A percentile compares a stretch with the other conserved stretches of the same genome.
These are phyloP conservation scores for Chloebia gouldiae DNA, from an alignment of 2,113 vertebrate genomes.

Conservation along the genomic window DNA sequence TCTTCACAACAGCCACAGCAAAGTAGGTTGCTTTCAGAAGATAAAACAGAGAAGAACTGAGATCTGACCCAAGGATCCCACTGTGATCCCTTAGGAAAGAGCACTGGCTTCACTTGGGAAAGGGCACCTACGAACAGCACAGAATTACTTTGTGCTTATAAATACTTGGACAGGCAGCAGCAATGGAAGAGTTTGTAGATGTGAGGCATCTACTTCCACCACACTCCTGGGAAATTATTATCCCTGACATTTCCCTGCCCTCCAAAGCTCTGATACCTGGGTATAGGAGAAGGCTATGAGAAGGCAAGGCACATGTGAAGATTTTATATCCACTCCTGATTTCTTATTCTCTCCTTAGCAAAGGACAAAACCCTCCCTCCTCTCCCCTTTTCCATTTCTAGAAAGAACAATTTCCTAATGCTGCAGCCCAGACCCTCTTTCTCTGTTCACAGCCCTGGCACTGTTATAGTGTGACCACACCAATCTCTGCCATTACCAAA, in stretches of 20 bases:
- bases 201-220: not conserved
- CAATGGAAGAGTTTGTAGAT: not conserved
- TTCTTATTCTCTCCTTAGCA: not conserved
- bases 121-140: not conserved
- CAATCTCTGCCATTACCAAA: not conserved
- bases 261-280: not conserved
- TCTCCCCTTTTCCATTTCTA: not conserved
- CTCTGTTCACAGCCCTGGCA: not conserved
- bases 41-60: not conserved
- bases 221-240: not conserved
- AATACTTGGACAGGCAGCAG: not conserved
- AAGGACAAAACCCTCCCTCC: not conserved
- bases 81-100: not conserved
- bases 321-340: not conserved
- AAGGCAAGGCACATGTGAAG: not conserved
- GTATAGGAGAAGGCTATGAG: not conserved
- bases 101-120: not conserved
- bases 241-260: not conserved
- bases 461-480: not conserved
- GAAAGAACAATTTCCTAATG: not conserved
- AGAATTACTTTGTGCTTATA: not conserved
- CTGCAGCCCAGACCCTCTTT: not conserved
- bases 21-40: conserved; percentile 67
- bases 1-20: conserved; percentile 86
- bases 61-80: not conserved